Conservation (phyloP, 1,140 invertebrate species). For the Hyposmocoma kahamanoa region DNA sequence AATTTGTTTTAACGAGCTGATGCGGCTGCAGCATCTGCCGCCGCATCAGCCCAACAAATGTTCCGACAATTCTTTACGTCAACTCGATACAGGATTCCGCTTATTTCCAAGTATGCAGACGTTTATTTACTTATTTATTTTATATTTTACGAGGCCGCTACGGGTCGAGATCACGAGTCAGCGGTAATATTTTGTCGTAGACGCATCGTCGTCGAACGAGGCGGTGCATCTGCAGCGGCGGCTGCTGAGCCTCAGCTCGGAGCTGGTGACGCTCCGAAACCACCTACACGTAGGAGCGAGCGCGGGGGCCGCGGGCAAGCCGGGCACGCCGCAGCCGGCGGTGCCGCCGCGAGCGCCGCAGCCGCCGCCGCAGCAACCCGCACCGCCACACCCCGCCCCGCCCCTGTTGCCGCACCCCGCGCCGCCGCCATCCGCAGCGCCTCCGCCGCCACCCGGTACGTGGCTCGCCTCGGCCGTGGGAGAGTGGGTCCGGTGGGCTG, state of each 20-base stretch:
- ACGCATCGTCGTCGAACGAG: slow-evolving; percentile 94
- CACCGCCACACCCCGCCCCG: slow-evolving; percentile 46
- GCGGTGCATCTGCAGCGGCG: slow-evolving; percentile 92
- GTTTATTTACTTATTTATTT: too few relatives aligned
- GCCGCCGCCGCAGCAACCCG: slow-evolving; percentile 21
- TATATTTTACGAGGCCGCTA: too few relatives aligned
- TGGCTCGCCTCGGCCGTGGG: slow-evolving; percentile 20
- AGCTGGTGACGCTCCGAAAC: slow-evolving; percentile 91
- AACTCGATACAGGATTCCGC: too few relatives aligned
- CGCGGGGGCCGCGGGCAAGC: slow-evolving; percentile 50
- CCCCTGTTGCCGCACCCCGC: slow-evolving; percentile 60
- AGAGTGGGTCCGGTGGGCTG: slow-evolving; percentile 11
- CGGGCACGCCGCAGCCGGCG: slow-evolving; percentile 30
- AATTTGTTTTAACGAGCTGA: too few relatives aligned
- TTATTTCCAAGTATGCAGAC: too few relatives aligned
- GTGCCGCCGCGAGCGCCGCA: slow-evolving; percentile 16
- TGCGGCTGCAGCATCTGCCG: too few relatives aligned
- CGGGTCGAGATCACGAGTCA: too few relatives aligned
- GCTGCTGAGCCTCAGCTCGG: slow-evolving; percentile 89
- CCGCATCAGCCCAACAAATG: too few relatives aligned
- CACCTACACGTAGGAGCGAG: slow-evolving; percentile 84
- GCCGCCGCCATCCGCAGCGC: slow-evolving; percentile 23
- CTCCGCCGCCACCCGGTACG: slow-evolving; percentile 50
- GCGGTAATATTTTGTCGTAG: slow-evolving; percentile 80
- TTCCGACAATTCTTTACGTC: too few relatives aligned